Evolutionary conservation across 2,888 invertebrate genomes (phyloP), one percentile per base, ranked within the genome.

Genomic region (Noctuana brunneofusca): DNA sequence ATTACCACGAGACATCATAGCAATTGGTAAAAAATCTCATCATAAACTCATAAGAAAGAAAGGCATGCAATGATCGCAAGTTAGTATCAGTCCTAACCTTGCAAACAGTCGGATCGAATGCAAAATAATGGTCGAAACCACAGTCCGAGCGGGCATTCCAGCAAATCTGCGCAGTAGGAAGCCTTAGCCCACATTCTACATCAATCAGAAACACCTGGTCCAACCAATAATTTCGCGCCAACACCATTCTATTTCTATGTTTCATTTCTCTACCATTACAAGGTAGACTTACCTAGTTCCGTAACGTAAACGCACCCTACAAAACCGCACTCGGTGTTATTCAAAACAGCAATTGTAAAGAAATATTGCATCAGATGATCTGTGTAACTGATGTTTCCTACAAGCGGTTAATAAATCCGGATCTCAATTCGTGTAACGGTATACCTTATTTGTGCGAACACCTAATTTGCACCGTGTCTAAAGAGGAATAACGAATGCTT

Each of bases 171-270:
- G 52, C 65, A 64, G 72, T 74, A 78, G 75, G 75, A 72, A 78
- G 73, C 72, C 69, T 59, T 63, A 68, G 66, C 66, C 66, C 50
- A 67, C 74, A 73, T 72, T 73, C 73, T 67, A 38, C 48, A 68
- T 63, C 68, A 66, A 75, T 77, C 78, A 75, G 76, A 75, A 76
- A 74, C 80, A 79, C 76, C 75, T 80, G 76, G 72, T 65, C 69
- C 65, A 77, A 75, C 79, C 78, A 76, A 81, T 82, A 79, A 84
- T 87, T 86, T 83, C 66, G 70, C 77, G 68, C 71, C 70, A 73
- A 70, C 78, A 67, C 71, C 70, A 73, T 75, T 75, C 69, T 57
- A 74, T 78, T 75, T 75, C 74, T 79, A 35, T 30, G 57, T 57
- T 49, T 49, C 58, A 62, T 80, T 75, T 71, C 62, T 66, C 69